Evolutionary conservation across 2,888 invertebrate species (phyloP), one percentile per base, ranked within the genome.

Genomic region (Teinopalpus imperialis): DNA sequence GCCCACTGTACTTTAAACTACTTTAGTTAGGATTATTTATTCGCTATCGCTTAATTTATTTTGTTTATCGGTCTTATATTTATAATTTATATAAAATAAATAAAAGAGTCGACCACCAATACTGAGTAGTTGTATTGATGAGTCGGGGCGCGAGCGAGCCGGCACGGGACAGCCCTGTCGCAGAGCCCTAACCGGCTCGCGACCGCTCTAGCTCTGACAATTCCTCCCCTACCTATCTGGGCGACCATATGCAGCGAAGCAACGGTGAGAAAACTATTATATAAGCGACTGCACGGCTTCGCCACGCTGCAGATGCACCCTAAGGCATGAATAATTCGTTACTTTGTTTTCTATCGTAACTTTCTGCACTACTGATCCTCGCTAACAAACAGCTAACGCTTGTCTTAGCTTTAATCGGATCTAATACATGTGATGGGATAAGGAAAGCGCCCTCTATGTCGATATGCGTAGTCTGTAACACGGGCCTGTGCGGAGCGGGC

Each of bases 391-490:
- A 65, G 68, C 74, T 86, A 88, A 87, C 69, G 89, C 89, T 89
- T 89, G 63, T 74, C 76, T 80, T 66, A 76, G 81, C 82, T 76
- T 75, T 81, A 79, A 86, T 81, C 60, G 61, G 74, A 78, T 74
- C 73, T 66, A 63, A 70, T 76, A 66, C 64, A 80, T 85, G 91
- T 91, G 90, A 92, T 92, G 92, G 92, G 93, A 93, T 92, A 92
- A 92, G 93, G 92, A 92, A 92, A 92, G 91, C 91, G 92, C 92
- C 92, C 92, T 92, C 92, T 77, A 73, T 78, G 72, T 81, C 70
- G 66, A 74, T 74, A 63, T 69, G 57, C 73, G 67, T 83, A 77
- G 73, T 76, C 52, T 54, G 47, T 54, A 54, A 74, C 70, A 62
- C 71, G 76, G 77, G 80, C 79, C 64, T 75, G 70, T 70, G 83